These are phyloP conservation scores for Gavialis gangeticus DNA, from an alignment of 2,113 vertebrate species.

Conservation along the genomic window DNA sequence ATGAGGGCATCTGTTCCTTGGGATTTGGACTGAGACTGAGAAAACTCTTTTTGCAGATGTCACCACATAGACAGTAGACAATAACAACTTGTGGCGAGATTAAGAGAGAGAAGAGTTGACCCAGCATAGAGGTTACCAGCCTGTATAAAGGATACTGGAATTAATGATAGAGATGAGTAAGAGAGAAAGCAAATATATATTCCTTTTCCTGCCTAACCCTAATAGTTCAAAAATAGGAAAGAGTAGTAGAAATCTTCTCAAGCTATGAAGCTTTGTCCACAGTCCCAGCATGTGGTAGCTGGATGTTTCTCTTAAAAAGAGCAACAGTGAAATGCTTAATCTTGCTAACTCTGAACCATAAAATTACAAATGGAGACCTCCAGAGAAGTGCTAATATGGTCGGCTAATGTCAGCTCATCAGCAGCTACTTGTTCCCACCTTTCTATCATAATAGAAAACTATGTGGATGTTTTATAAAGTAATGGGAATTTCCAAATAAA, in stretches of 20 bases:
- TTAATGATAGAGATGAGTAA: neutral
- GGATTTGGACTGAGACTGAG: neutral
- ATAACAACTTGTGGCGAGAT: neutral
- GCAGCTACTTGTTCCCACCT: too few species aligned
- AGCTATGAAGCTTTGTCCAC: neutral
- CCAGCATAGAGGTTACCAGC: neutral
- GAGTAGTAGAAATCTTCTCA: neutral
- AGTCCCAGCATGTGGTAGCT: neutral
- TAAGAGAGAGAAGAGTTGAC: neutral
- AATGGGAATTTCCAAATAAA: too few species aligned
- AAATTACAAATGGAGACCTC: neutral
- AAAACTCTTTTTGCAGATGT: neutral
- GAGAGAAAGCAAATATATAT: neutral
- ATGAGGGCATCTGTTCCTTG: neutral
- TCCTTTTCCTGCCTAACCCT: rapidly evolving
- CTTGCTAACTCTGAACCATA: neutral
- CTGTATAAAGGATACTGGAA: neutral
- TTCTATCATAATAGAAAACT: too few species aligned
- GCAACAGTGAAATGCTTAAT: neutral
- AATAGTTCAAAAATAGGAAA: neutral
- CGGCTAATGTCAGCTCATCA: too few species aligned
- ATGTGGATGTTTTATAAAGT: too few species aligned
- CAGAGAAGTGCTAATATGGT: too few species aligned
- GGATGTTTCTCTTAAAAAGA: neutral
- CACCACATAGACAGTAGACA: neutral